Conservation (phyloP, 2,888 invertebrate species). For the Phortica okadai region DNA sequence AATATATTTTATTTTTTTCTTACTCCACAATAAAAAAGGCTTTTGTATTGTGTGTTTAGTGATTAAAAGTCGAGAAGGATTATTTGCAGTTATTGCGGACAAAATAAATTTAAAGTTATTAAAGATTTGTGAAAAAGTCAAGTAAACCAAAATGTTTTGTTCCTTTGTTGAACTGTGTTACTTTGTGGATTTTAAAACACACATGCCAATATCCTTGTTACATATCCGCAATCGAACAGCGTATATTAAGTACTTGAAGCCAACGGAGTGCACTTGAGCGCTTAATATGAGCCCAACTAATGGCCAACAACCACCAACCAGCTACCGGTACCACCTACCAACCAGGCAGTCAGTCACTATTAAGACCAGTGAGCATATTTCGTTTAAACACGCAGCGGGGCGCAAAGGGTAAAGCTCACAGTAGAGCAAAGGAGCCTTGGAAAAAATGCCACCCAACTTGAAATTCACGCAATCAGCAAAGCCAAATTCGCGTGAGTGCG, state of each 20-base stretch:
- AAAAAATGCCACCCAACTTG: not conserved
- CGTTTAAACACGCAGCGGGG: conserved; percentile 55
- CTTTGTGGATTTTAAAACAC: too few relatives aligned
- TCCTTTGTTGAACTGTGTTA: too few relatives aligned
- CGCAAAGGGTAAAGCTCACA: not conserved
- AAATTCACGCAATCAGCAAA: conserved; percentile 47
- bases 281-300: conserved; percentile 1
- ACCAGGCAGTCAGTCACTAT: conserved; percentile 26
- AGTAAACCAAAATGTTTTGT: too few relatives aligned
- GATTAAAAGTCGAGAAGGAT: too few relatives aligned
- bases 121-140: too few relatives aligned
- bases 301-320: conserved; percentile 21
- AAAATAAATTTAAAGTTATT: too few relatives aligned
- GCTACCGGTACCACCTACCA: conserved; percentile 15
- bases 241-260: not conserved
- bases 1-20: too few relatives aligned
- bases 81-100: too few relatives aligned
- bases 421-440: not conserved
- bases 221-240: not conserved
- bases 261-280: conserved; percentile 31
- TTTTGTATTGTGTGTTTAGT: too few relatives aligned
- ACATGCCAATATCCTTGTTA: too few relatives aligned
- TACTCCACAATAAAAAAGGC: too few relatives aligned
- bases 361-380: conserved; percentile 51
- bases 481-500: conserved; percentile 33